phyloP scores from a whole-genome alignment of 2,797 vertebrate genomes.

The Schizothorax lantsangensis region DNA sequence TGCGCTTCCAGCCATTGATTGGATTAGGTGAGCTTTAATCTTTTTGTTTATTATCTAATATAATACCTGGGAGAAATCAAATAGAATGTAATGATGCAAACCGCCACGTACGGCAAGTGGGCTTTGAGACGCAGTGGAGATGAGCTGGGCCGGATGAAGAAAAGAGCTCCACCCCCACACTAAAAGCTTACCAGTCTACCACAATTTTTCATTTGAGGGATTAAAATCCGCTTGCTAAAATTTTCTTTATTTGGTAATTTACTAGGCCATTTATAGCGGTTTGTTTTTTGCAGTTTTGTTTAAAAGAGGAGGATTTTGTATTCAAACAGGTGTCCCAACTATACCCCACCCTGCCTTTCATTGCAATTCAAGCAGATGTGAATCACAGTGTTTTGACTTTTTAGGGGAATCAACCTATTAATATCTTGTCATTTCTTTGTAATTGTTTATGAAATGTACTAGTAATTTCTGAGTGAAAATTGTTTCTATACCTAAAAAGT shows the following conservation, averaged over 20 bases:
- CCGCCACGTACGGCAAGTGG: slow-evolving; percentile 46
- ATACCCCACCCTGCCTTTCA: not conserved
- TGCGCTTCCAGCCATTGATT: slow-evolving; percentile 69
- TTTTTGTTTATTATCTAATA: slow-evolving; percentile 71
- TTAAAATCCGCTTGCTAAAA: not conserved
- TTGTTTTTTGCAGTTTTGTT: not conserved
- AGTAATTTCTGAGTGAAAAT: not conserved
- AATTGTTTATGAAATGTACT: too few species aligned
- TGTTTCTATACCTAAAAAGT: not conserved
- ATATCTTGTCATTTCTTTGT: too few species aligned
- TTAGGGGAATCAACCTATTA: not conserved
- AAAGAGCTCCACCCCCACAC: not conserved
- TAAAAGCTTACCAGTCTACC: not conserved
- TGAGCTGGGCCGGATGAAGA: not conserved
- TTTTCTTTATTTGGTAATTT: not conserved
- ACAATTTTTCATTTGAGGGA: not conserved
- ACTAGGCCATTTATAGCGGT: not conserved
- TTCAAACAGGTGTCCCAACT: not conserved
- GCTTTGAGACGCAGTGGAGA: slow-evolving; percentile 34
- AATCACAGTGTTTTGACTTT: not conserved
- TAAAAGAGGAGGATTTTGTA: not conserved
- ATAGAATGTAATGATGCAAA: slow-evolving; percentile 63
- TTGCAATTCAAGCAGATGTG: not conserved
- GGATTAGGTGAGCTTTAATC: slow-evolving; percentile 70
- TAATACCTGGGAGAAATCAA: slow-evolving; percentile 68